Conservation (phyloP, 1,140 invertebrate species). For the Aphaenogaster ashmeadi region DNA sequence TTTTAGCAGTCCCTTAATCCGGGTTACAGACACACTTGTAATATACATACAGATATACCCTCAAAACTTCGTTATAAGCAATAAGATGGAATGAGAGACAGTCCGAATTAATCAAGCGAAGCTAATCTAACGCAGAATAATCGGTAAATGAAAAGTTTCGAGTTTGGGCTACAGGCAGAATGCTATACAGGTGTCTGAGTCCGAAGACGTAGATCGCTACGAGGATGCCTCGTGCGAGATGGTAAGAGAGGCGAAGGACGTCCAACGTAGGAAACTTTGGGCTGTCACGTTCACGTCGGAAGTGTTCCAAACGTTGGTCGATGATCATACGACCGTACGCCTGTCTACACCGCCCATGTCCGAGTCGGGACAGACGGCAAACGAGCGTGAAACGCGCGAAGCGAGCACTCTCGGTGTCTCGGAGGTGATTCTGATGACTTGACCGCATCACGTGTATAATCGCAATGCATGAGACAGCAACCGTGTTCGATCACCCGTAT, state of each 20-base stretch:
- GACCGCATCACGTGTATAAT: constrained; percentile 36
- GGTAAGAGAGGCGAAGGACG: constrained; percentile 73
- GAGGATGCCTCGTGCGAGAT: constrained; percentile 75
- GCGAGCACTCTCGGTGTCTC: constrained; percentile 60
- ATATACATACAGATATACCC: constrained; percentile 36
- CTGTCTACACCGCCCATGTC: constrained; percentile 67
- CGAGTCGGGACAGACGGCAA: constrained; percentile 7
- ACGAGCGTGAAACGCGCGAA: constrained; percentile 24
- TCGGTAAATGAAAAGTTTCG: constrained; percentile 30
- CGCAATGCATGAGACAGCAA: constrained; percentile 65
- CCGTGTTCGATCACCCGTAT: constrained; percentile 9
- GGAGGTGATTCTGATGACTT: constrained; percentile 54
- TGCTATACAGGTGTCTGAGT: constrained; percentile 71
- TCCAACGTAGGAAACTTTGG: constrained; percentile 78
- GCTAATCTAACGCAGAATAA: constrained; percentile 51
- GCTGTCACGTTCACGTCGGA: constrained; percentile 80
- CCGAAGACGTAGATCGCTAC: constrained; percentile 73
- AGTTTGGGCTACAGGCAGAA: constrained; percentile 40
- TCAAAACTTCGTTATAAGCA: neutral
- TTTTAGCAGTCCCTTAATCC: constrained; percentile 9
- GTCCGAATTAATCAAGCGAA: constrained; percentile 38
- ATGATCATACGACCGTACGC: constrained; percentile 78
- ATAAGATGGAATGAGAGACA: constrained; percentile 81
- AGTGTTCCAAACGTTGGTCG: constrained; percentile 80
- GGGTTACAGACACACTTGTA: neutral